Conservation (phyloP, 23 tunicate genomes). For the Botrylloides violaceus region DNA sequence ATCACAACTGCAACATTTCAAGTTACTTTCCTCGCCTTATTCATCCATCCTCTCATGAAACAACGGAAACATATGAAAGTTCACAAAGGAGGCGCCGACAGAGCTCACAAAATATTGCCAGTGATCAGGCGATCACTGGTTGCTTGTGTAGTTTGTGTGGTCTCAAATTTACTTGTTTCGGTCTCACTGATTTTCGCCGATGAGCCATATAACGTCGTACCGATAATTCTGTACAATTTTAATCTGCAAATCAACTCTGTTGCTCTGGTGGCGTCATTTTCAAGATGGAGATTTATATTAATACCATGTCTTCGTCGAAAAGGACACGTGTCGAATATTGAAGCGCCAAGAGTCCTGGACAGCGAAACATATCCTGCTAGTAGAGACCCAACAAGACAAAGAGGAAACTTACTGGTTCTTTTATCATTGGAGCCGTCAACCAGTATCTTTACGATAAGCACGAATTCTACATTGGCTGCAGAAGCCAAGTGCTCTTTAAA, state of each 20-base stretch:
- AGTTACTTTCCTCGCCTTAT: neutral
- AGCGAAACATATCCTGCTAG: too few relatives aligned
- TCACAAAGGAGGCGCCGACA: neutral
- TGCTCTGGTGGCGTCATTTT: constrained; percentile 19
- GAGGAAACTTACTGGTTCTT: neutral
- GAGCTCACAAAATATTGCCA: constrained; percentile 4
- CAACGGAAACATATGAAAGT: neutral
- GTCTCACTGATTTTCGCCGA: neutral
- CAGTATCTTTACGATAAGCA: constrained; percentile 8
- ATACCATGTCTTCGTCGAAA: neutral
- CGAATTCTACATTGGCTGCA: neutral
- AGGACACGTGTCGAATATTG: neutral
- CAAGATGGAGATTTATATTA: constrained; percentile 17
- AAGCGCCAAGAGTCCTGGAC: neutral
- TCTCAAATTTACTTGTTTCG: constrained; percentile 11
- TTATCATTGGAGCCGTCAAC: neutral
- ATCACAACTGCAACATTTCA: constrained; percentile 21
- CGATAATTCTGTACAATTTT: constrained; percentile 3
- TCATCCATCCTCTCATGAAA: constrained; percentile 8
- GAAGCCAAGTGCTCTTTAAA: neutral
- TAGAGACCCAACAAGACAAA: too few relatives aligned
- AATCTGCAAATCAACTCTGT: neutral
- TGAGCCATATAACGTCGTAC: constrained; percentile 19
- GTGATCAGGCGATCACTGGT: neutral
- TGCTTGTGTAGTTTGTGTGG: constrained; percentile 10